Conservation (phyloP, 2,113 vertebrate genomes). For the Baryphthengus martii region DNA sequence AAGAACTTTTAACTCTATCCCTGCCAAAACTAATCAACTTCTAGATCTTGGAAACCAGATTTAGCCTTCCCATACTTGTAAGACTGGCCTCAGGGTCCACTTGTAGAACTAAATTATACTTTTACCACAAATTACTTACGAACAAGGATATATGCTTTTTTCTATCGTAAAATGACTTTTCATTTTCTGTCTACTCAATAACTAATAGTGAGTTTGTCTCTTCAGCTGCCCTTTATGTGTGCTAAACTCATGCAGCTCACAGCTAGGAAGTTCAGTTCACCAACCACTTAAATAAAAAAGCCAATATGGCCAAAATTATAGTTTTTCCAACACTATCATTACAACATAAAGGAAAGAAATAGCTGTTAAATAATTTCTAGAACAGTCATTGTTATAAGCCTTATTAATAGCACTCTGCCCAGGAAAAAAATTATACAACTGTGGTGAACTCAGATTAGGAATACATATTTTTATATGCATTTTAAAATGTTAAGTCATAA, state of each 20-base stretch:
- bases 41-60: not conserved
- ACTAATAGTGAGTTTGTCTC: not conserved
- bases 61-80: not conserved
- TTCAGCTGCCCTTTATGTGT: not conserved
- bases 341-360: not conserved
- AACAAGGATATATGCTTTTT: not conserved
- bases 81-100: not conserved
- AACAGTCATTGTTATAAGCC: not conserved
- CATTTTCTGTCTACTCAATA: not conserved
- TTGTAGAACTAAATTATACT: not conserved
- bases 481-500: not conserved
- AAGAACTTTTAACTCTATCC: not conserved
- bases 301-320: not conserved
- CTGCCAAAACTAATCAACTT: not conserved
- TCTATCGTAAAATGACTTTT: not conserved
- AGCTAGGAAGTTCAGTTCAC: not conserved
- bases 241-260: not conserved
- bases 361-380: not conserved
- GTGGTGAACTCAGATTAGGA: not conserved
- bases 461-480: not conserved
- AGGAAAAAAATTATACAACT: not conserved
- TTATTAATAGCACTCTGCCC: not conserved
- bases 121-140: not conserved
- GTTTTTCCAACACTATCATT: not conserved
- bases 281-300: not conserved